Conservation (phyloP, 2,888 invertebrate genomes). For the Lepidocyrtoides sp. region DNA sequence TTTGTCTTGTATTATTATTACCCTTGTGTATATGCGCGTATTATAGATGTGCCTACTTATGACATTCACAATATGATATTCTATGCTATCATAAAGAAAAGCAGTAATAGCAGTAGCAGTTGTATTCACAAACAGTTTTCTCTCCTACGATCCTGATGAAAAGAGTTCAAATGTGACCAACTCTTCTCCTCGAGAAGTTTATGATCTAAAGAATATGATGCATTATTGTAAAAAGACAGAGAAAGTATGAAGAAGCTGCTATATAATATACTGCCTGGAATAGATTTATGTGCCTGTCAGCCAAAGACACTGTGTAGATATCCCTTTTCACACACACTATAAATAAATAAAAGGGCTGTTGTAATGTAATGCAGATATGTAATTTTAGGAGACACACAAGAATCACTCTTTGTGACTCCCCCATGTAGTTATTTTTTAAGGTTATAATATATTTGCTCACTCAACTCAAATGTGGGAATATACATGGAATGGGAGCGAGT, state of each 20-base stretch:
- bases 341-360: conserved; percentile 52
- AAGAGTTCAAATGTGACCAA: conserved; percentile 62
- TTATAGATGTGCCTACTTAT: background rate
- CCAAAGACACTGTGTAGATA: conserved; percentile 4
- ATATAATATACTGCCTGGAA: background rate
- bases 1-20: conserved; percentile 36
- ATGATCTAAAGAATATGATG: conserved; percentile 51
- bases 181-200: conserved; percentile 50
- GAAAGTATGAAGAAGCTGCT: conserved; percentile 7
- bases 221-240: conserved; percentile 37
- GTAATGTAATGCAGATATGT: conserved; percentile 33
- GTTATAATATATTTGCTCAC: background rate
- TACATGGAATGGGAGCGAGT: background rate
- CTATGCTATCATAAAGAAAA: background rate
- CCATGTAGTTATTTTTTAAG: conserved; percentile 40
- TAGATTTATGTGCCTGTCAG: conserved; percentile 48
- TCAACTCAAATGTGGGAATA: background rate
- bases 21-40: conserved; percentile 18
- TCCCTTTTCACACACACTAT: conserved; percentile 6
- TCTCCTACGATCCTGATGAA: conserved; percentile 15
- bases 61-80: conserved; percentile 31
- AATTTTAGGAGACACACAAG: conserved; percentile 50
- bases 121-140: conserved; percentile 25
- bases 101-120: background rate
- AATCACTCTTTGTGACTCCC: conserved; percentile 37